A percentile compares a stretch with the other conserved stretches of the same genome.
phyloP scores from a whole-genome alignment of 2,113 vertebrate genomes.

The Catharus minimus region DNA sequence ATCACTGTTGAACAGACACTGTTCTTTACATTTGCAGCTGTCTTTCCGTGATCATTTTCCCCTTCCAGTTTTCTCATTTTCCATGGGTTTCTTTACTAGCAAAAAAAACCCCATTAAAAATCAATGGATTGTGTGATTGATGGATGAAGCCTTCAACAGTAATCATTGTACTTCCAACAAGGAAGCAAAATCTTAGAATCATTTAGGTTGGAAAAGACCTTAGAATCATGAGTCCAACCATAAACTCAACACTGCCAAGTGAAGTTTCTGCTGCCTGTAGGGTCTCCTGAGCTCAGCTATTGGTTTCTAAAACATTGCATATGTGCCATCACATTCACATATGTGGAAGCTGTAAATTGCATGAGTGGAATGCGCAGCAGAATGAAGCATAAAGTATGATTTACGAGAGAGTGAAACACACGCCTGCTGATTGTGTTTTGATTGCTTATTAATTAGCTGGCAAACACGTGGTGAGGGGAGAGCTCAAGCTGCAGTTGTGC shows the following conservation, averaged over 20 bases:
- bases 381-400: conserved; percentile 29
- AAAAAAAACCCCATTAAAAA: not conserved
- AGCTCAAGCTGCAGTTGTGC: conserved; percentile 35
- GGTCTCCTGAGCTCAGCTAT: not conserved
- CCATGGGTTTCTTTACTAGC: not conserved
- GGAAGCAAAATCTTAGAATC: not conserved
- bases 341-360: conserved; percentile 23
- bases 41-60: not conserved
- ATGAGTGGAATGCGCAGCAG: not conserved
- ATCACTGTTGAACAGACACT: not conserved
- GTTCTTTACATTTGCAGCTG: not conserved
- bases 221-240: not conserved
- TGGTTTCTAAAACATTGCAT: conserved; percentile 23
- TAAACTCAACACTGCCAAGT: not conserved
- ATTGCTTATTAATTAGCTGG: conserved; percentile 44
- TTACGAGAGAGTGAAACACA: conserved; percentile 1
- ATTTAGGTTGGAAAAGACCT: not conserved
- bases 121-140: not conserved
- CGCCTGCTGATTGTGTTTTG: conserved; percentile 42
- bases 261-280: not conserved
- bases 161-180: not conserved
- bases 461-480: not conserved
- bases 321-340: not conserved
- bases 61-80: not conserved
- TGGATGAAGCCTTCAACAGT: not conserved